Conservation (phyloP, 2,888 invertebrate species). For the Tipula helvola region DNA sequence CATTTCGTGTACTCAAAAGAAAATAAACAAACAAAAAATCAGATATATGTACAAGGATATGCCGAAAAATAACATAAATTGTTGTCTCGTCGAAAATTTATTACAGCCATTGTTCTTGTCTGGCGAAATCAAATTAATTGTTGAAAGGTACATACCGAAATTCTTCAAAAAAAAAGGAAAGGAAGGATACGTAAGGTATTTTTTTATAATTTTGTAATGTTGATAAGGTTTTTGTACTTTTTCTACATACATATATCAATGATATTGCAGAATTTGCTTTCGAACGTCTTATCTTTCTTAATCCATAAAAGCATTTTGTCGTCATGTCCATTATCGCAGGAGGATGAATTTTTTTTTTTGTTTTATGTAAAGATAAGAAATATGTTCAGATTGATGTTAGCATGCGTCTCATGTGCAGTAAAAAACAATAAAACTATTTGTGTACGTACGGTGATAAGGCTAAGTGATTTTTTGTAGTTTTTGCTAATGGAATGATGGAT, state of each 20-base stretch:
- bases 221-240: neutral
- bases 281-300: neutral
- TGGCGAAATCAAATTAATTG: neutral
- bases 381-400: neutral
- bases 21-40: neutral
- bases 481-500: neutral
- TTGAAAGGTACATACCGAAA: neutral
- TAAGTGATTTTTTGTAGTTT: neutral
- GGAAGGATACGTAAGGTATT: neutral
- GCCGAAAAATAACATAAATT: neutral
- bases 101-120: neutral
- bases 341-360: neutral
- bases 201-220: neutral
- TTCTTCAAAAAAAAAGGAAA: neutral
- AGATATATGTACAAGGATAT: neutral
- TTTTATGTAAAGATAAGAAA: neutral
- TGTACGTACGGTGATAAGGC: neutral
- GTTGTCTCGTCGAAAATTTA: neutral
- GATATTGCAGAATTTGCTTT: neutral
- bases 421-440: neutral
- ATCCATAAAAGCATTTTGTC: conserved; percentile 7
- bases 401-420: neutral
- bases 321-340: neutral
- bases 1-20: neutral
- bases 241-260: neutral